A percentile compares a stretch with the other conserved stretches of the same genome.
These are phyloP conservation scores for Melipona quadrifasciata DNA, from an alignment of 1,140 invertebrate genomes.

Conservation along the genomic window DNA sequence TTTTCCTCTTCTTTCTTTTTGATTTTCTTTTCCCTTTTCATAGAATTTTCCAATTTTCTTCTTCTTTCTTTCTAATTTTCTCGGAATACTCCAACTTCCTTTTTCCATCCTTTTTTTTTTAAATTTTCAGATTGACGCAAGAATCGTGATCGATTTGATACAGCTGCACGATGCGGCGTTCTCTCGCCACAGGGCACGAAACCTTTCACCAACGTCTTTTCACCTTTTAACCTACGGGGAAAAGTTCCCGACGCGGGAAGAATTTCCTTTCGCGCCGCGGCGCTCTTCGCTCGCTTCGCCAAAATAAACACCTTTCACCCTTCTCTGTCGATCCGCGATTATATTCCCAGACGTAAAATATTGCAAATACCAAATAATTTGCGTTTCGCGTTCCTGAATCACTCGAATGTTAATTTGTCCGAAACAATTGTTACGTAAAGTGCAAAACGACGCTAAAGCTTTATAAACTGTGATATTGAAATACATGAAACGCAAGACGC, in stretches of 20 bases:
- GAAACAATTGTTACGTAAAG: too few relatives aligned
- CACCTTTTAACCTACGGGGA: slow-evolving; percentile 11
- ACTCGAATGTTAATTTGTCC: too few relatives aligned
- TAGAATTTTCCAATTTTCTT: too few relatives aligned
- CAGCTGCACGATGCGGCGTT: background rate
- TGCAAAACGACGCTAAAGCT: background rate
- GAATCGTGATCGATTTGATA: slow-evolving; percentile 2
- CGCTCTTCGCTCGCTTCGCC: background rate
- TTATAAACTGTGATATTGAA: background rate
- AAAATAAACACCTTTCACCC: slow-evolving; percentile 22
- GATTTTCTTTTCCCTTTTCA: too few relatives aligned
- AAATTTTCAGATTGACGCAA: too few relatives aligned
- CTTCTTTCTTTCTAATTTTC: too few relatives aligned
- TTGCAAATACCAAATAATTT: background rate
- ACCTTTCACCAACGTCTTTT: slow-evolving; percentile 15
- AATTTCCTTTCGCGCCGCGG: slow-evolving; percentile 1
- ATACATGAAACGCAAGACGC: background rate
- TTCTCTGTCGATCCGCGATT: background rate
- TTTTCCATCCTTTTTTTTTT: background rate
- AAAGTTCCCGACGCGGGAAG: background rate
- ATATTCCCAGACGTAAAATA: background rate
- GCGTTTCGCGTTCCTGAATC: too few relatives aligned
- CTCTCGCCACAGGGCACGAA: background rate
- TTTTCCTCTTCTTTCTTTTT: too few relatives aligned
- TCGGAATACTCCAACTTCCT: too few relatives aligned